A percentile compares a stretch with the other conserved stretches of the same genome.
Conservation (phyloP, 2,113 vertebrate species). For the Calyptomena viridis region DNA sequence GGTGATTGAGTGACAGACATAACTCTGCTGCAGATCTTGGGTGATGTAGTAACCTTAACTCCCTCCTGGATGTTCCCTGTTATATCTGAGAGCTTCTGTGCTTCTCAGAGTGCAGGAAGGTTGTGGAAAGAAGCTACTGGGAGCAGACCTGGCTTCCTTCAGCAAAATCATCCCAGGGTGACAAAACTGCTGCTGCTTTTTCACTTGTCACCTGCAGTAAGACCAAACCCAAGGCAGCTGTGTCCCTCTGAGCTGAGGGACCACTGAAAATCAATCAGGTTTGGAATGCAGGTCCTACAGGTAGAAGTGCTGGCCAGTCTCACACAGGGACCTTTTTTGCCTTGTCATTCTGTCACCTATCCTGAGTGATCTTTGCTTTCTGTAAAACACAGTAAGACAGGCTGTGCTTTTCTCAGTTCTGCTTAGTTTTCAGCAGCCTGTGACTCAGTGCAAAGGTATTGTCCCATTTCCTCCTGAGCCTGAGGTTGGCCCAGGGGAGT, state of each 20-base stretch:
- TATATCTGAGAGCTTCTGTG: not conserved
- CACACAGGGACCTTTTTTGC: not conserved
- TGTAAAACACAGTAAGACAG: not conserved
- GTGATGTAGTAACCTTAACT: not conserved
- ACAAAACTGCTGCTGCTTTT: not conserved
- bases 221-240: not conserved
- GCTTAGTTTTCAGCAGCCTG: not conserved
- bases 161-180: not conserved
- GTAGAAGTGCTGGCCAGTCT: not conserved
- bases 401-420: not conserved
- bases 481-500: not conserved
- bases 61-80: not conserved
- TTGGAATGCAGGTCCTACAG: not conserved
- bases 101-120: not conserved
- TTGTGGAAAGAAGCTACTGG: not conserved
- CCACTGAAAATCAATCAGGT: not conserved
- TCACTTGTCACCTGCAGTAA: not conserved
- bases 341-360: not conserved
- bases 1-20: not conserved
- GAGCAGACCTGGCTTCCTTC: not conserved
- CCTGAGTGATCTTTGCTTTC: not conserved
- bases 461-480: not conserved
- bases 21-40: not conserved
- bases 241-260: not conserved
- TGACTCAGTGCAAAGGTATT: not conserved